phyloP scores from a whole-genome alignment of 2,888 invertebrate genomes.

The Neocrepidodera transversa region DNA sequence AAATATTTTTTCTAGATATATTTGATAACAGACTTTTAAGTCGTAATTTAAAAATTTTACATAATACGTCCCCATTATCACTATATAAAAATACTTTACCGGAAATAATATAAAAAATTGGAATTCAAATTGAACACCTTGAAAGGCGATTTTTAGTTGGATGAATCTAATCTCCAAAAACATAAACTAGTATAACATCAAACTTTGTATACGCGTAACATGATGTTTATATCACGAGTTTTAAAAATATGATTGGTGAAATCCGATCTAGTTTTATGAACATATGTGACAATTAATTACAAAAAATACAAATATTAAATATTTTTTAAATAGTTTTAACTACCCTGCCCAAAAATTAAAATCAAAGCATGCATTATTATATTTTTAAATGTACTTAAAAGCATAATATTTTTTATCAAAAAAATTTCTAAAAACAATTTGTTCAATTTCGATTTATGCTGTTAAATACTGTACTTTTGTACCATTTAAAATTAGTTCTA shows the following conservation, averaged over 20 bases:
- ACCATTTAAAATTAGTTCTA: constrained; percentile 39
- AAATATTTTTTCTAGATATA: too few relatives aligned
- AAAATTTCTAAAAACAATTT: neutral
- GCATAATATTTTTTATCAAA: neutral
- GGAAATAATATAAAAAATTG: too few relatives aligned
- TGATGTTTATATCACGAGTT: too few relatives aligned
- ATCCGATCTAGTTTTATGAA: neutral
- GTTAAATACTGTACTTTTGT: constrained; percentile 1
- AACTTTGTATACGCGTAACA: too few relatives aligned
- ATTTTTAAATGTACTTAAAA: neutral
- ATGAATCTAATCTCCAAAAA: too few relatives aligned
- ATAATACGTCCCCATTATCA: too few relatives aligned
- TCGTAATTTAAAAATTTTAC: too few relatives aligned
- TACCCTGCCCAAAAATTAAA: constrained; percentile 27
- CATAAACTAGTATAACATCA: too few relatives aligned
- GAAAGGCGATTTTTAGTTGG: too few relatives aligned
- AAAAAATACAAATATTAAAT: neutral
- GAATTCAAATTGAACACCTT: too few relatives aligned
- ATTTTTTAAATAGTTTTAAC: constrained; percentile 32
- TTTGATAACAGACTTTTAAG: too few relatives aligned
- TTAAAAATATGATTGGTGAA: neutral
- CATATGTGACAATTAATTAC: neutral
- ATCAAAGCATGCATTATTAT: constrained; percentile 39
- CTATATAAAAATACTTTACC: too few relatives aligned
- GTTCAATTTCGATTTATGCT: neutral